Evolutionary conservation across 2,113 vertebrate species (phyloP).

Genomic region (Tautogolabrus adspersus): DNA sequence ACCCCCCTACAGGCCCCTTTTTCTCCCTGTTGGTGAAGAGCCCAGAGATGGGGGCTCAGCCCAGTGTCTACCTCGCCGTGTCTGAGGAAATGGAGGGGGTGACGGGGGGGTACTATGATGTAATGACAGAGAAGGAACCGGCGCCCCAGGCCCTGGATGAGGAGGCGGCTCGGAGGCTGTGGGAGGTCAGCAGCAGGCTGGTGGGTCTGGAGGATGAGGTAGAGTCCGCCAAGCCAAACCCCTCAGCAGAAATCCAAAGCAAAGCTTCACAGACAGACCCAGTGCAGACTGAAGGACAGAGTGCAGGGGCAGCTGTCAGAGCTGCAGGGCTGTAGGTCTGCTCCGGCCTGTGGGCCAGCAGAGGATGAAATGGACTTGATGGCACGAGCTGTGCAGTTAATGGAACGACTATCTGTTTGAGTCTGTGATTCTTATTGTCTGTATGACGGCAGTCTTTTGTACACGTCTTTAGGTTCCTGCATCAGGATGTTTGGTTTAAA

Average conservation of each 20-base stretch:
- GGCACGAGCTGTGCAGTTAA: constrained; percentile 17
- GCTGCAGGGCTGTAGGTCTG: constrained; percentile 31
- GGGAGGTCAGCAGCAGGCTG: constrained; percentile 86
- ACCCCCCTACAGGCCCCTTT: constrained; percentile 81
- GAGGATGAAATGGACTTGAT: constrained; percentile 27
- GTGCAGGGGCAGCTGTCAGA: constrained; percentile 33
- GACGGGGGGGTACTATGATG: constrained; percentile 88
- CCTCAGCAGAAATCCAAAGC: constrained; percentile 32
- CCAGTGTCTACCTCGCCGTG: constrained; percentile 86
- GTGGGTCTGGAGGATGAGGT: constrained; percentile 79
- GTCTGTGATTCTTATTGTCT: constrained; percentile 14
- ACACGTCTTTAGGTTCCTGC: constrained; percentile 45
- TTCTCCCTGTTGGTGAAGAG: constrained; percentile 89
- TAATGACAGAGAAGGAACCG: constrained; percentile 85
- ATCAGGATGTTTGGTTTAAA: constrained; percentile 44
- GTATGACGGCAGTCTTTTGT: constrained; percentile 7
- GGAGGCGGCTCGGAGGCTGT: constrained; percentile 81
- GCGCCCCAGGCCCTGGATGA: constrained; percentile 86
- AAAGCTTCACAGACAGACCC: constrained; percentile 27
- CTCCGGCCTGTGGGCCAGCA: constrained; percentile 10
- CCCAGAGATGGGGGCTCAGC: constrained; percentile 86
- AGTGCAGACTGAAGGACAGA: constrained; percentile 34
- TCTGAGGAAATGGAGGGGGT: constrained; percentile 84
- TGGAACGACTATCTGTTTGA: constrained; percentile 33
- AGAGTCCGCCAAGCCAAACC: constrained; percentile 12